phyloP scores from a whole-genome alignment of 2,113 vertebrate genomes.

The Pteropus alecto region DNA sequence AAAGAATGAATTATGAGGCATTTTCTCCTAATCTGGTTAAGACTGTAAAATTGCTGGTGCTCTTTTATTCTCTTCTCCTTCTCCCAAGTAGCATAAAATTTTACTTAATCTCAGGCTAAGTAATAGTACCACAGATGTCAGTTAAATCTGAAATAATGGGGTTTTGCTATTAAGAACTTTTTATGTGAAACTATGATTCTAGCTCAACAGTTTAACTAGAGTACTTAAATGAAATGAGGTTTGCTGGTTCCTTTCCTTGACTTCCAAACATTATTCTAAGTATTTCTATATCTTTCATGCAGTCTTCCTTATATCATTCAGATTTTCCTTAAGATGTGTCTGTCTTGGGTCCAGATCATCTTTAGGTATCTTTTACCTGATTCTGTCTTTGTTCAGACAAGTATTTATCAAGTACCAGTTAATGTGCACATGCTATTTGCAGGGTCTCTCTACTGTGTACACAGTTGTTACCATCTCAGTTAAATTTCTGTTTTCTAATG shows the following conservation, averaged over 20 bases:
- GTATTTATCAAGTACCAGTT: not conserved
- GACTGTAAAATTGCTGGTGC: not conserved
- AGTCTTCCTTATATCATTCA: not conserved
- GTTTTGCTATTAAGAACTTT: constrained; percentile 33
- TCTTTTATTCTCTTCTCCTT: not conserved
- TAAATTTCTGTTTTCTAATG: constrained; percentile 14
- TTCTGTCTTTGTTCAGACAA: constrained; percentile 5
- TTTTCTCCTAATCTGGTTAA: not conserved
- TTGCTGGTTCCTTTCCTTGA: not conserved
- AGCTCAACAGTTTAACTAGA: not conserved
- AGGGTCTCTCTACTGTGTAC: not conserved
- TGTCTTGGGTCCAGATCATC: not conserved
- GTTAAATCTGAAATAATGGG: not conserved
- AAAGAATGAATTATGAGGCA: not conserved
- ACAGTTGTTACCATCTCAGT: not conserved
- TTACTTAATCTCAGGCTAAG: not conserved
- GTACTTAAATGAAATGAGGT: not conserved
- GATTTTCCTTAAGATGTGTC: not conserved
- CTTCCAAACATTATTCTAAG: not conserved
- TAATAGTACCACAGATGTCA: not conserved
- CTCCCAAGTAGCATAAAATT: not conserved
- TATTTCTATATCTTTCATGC: not conserved
- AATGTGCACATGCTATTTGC: not conserved
- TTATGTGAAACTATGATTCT: not conserved
- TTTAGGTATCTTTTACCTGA: constrained; percentile 30